A percentile compares a stretch with the other conserved stretches of the same genome.
Conservation (phyloP, 2,797 vertebrate species). For the Agapornis canus region DNA sequence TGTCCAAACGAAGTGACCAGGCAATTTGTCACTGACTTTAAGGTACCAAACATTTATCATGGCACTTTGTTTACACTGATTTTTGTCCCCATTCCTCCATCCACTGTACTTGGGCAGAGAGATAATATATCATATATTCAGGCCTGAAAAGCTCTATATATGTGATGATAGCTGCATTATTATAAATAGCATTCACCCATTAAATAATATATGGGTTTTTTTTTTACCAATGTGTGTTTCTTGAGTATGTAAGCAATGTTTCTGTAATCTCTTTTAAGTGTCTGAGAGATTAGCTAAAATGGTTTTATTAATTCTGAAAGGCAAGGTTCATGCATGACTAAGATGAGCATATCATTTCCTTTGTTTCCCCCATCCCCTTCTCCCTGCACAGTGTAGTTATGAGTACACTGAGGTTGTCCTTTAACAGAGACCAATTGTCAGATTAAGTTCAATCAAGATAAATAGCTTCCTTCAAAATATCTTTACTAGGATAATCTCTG, state of each 20-base stretch:
- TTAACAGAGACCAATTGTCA: not conserved
- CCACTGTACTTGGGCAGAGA: not conserved
- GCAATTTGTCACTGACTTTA: not conserved
- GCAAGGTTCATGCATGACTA: not conserved
- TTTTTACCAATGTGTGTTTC: not conserved
- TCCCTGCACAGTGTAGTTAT: not conserved
- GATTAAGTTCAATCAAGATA: not conserved
- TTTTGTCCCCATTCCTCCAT: not conserved
- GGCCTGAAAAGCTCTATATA: not conserved
- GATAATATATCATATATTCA: not conserved
- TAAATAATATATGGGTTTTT: accelerated
- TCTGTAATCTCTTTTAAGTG: not conserved
- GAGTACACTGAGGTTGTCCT: not conserved
- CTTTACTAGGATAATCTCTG: not conserved
- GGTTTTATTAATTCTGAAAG: not conserved
- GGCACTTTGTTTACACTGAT: not conserved
- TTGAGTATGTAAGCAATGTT: not conserved
- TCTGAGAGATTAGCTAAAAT: not conserved
- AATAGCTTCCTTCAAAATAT: not conserved
- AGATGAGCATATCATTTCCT: not conserved
- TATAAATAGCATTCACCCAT: not conserved
- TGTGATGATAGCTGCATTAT: not conserved
- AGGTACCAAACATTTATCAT: not conserved
- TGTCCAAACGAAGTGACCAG: not conserved
- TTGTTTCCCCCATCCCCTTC: not conserved